Evolutionary conservation across 1,140 invertebrate genomes (phyloP).

Genomic region (Macrotrachela quadricornifera): DNA sequence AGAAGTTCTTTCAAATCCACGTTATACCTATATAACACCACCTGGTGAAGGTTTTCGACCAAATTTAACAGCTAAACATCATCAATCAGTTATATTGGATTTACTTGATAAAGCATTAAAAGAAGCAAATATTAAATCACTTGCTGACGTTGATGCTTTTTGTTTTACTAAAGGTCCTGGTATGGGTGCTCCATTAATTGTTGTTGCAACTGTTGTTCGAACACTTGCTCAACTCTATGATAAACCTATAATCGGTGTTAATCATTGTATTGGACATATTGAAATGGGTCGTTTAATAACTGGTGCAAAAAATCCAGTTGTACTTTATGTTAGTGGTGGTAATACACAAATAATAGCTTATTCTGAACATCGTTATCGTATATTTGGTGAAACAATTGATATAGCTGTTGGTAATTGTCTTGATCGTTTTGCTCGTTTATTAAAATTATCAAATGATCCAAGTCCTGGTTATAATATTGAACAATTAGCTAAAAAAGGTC

Average conservation of each 20-base stretch:
- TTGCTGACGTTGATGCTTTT: conserved; percentile 62
- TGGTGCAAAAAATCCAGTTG: conserved; percentile 74
- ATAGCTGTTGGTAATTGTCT: conserved; percentile 98
- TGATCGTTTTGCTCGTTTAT: conserved; percentile 79
- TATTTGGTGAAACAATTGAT: conserved; percentile 98
- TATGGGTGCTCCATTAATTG: conserved; percentile 74
- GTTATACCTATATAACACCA: conserved; percentile 82
- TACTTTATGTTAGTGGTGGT: conserved; percentile 92
- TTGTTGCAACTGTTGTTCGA: conserved; percentile 72
- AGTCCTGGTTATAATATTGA: conserved; percentile 98
- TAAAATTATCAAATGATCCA: conserved; percentile 86
- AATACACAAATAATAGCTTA: conserved; percentile 95
- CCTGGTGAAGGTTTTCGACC: conserved; percentile 94
- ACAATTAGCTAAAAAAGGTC: conserved; percentile 82
- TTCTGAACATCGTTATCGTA: conserved; percentile 65
- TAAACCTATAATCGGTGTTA: conserved; percentile 86
- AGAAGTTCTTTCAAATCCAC: conserved; percentile 69
- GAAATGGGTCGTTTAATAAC: conserved; percentile 96
- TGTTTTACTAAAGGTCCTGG: conserved; percentile 93
- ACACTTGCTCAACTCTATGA: conserved; percentile 80
- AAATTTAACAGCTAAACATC: conserved; percentile 80
- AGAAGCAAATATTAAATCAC: conserved; percentile 44
- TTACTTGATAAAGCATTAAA: conserved; percentile 57
- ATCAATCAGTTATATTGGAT: conserved; percentile 53
- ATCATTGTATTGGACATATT: conserved; percentile 93